Evolutionary conservation across 2,797 vertebrate species (phyloP), one percentile per base, ranked within the genome.

Genomic region (Phoeniculus purpureus): DNA sequence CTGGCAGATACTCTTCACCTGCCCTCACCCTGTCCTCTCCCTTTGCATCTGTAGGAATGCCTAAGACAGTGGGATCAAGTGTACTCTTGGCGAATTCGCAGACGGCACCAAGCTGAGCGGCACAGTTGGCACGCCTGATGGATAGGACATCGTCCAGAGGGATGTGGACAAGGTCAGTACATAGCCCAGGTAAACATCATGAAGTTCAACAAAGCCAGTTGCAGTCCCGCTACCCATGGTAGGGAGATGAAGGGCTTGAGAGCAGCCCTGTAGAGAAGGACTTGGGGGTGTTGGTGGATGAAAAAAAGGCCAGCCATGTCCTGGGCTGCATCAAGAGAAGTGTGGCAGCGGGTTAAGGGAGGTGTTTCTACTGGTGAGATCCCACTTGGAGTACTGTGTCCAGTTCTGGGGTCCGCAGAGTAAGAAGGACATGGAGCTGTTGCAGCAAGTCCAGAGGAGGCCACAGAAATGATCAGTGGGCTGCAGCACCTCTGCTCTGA

Each of bases 121-220:
- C 37, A 14, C 3, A 0, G 14, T 22, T 9, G 26, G 37, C 26
- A 29, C 3, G 3, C 40, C n/a, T 19, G 22, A 56, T 40, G 29
- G 40, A 47, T 5, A 9, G 12, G 54, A 58, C 56, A 52, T 18
- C 52, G 21, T 26, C 52, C 52, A 15, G n/a, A 56, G 37, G 13
- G 54, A 9, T 22, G 40, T 32, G 13, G 68, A 26, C 17, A 45
- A n/a, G 22, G 37, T 71, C 5, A 12, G 40, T 21, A 19, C 43
- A 22, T 45, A 29, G 11, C 6, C n/a, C 48, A 48, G 48, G 20
- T 3, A 6, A 54, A 23, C 16, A 16, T 71, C 34, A 7, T 19
- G 12, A 50, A 17, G 17, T 51, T 51, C 48, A 21, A 4, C 31
- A 51, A 37, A 9, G 18, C 48, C 48, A 51, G 37, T 25, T 51